Evolutionary conservation across 2,797 vertebrate species (phyloP), one percentile per base, ranked within the genome.

Genomic region (Tiaroga cobitis): DNA sequence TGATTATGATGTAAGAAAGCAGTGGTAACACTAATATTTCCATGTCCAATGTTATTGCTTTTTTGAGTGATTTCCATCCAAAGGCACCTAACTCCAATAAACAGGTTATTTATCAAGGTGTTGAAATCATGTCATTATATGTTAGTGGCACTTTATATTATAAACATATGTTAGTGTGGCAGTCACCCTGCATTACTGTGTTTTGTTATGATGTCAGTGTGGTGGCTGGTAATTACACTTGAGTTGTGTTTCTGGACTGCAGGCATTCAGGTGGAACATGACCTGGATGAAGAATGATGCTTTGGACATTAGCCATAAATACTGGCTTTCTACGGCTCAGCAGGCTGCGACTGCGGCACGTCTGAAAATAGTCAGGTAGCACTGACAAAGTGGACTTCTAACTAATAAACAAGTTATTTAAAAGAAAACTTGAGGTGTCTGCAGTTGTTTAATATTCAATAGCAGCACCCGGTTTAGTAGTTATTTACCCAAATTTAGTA

Each of bases 201-300:
- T 83, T 83, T 83, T 83, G 72, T 76, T 83, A 83, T 83, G 72
- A 83, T 83, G 81, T 76, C 81, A 83, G 72, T 34, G 34, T 39
- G 81, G 70, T 37, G 56, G 70, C 61, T 83, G 41, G 56, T 76
- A 83, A 83, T 83, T 76, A 83, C 29, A 76, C 72, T 67, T 18
- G n/a, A 76, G 81, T 75, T 83, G 70, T 83, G 70, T 75, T 83
- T 67, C 41, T 75, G 81, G 39, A 49, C 72, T 21, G 56, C 59
- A 83, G 81, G 81, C 56, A 7, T 83, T 61, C 72, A 83, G 32
- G 24, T n/a, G n/a, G 59, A 83, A 83, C 43, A 46, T 26, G 65
- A 65, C 51, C 41, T 76, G 72, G 24, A 39, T 15, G 24, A 24
- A 49, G 72, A 76, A 18, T 39, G 29, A 75, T 76, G 81, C 39